These are phyloP conservation scores for Centropyge bicolor DNA, from an alignment of 2,797 vertebrate species.

Conservation along the genomic window DNA sequence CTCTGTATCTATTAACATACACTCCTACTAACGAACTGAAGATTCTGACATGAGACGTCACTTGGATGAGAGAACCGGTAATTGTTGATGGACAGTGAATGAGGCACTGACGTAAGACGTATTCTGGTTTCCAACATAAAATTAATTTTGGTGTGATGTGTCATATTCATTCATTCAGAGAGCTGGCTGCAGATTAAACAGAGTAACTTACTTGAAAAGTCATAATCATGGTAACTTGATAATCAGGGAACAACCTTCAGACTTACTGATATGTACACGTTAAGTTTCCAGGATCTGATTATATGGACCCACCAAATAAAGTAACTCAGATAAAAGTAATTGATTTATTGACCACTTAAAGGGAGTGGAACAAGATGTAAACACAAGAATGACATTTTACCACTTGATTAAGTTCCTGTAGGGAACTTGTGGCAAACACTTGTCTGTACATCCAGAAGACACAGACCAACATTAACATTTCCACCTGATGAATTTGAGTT, in stretches of 20 bases:
- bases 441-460: background rate
- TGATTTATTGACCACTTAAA: background rate
- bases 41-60: background rate
- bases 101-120: background rate
- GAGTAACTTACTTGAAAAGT: background rate
- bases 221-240: no score
- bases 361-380: background rate
- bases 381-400: background rate
- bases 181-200: background rate
- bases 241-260: background rate
- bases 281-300: background rate
- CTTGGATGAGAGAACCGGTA: background rate
- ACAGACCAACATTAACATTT: no score
- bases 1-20: background rate
- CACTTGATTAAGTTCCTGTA: background rate
- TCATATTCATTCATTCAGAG: conserved; percentile 18
- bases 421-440: background rate
- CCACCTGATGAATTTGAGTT: no score
- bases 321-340: no score
- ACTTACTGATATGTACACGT: background rate
- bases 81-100: background rate
- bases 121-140: conserved; percentile 1
- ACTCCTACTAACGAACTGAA: background rate
- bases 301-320: no score
- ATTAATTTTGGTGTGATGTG: conserved; percentile 5